Evolutionary conservation across 1,140 invertebrate species (phyloP).

Genomic region (Achatina immaculata): DNA sequence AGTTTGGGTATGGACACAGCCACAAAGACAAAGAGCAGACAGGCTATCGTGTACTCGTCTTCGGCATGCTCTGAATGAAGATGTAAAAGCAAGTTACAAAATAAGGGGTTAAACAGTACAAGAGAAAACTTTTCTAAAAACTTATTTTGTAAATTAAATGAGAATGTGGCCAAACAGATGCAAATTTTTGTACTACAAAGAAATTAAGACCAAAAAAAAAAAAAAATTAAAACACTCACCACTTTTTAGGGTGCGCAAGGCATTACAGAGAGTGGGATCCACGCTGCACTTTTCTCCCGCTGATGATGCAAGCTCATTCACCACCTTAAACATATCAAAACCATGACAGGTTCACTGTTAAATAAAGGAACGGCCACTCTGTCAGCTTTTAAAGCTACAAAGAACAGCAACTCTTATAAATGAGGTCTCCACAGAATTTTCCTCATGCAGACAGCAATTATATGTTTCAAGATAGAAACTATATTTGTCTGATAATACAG

Average conservation of each 20-base stretch:
- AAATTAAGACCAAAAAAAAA: neutral
- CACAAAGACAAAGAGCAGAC: conserved; percentile 98
- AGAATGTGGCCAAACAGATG: neutral
- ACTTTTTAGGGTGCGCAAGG: conserved; percentile 86
- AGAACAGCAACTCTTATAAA: no score
- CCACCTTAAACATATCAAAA: conserved; percentile 75
- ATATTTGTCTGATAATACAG: no score
- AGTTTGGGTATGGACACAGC: conserved; percentile 97
- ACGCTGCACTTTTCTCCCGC: conserved; percentile 93
- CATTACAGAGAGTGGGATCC: conserved; percentile 92
- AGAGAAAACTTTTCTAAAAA: neutral
- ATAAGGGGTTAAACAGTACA: neutral
- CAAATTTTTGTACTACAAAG: neutral
- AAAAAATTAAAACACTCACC: conserved; percentile 72
- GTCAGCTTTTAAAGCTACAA: neutral
- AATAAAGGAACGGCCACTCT: neutral
- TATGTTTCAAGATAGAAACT: no score
- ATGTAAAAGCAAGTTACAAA: no score
- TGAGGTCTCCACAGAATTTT: no score
- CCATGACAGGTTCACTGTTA: neutral
- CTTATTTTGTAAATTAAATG: neutral
- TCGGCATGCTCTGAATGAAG: conserved; percentile 75
- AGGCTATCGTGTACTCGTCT: conserved; percentile 93
- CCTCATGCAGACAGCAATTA: no score
- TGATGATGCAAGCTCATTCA: conserved; percentile 96